Evolutionary conservation across 2,888 invertebrate genomes (phyloP).

Genomic region (Himalopsyche kuldschensis): DNA sequence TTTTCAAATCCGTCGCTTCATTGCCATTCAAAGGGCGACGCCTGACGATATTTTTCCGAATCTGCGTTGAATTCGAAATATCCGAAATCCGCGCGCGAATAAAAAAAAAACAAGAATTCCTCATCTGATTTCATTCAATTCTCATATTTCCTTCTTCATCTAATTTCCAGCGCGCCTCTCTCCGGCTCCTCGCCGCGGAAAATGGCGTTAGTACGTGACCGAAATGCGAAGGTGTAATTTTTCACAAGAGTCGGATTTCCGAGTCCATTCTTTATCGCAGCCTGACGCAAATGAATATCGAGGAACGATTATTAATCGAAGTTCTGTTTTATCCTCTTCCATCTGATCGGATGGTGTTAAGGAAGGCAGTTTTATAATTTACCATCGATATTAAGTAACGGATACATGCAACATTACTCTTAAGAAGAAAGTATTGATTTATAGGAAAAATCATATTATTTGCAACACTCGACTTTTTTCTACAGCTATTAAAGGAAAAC

Average conservation of each 20-base stretch:
- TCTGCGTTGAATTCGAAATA: conserved; percentile 15
- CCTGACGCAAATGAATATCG: not conserved
- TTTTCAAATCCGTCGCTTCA: conserved; percentile 10
- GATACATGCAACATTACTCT: too few relatives aligned
- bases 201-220: conserved; percentile 27
- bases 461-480: too few relatives aligned
- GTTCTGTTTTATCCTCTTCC: not conserved
- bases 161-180: conserved; percentile 11
- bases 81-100: conserved; percentile 1
- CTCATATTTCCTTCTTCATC: conserved; percentile 14
- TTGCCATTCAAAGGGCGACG: conserved; percentile 25
- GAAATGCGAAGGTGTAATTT: conserved; percentile 23
- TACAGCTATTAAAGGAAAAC: too few relatives aligned
- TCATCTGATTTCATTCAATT: conserved; percentile 37
- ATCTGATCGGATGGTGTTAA: not conserved
- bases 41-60: conserved; percentile 24
- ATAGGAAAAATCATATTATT: too few relatives aligned
- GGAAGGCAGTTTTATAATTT: not conserved
- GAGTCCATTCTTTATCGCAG: conserved; percentile 18
- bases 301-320: not conserved
- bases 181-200: conserved; percentile 23
- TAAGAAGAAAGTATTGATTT: too few relatives aligned
- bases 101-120: conserved; percentile 27
- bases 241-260: not conserved
- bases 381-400: too few relatives aligned